Conservation (phyloP, 2,888 invertebrate genomes). For the Dryomyza anilis region DNA sequence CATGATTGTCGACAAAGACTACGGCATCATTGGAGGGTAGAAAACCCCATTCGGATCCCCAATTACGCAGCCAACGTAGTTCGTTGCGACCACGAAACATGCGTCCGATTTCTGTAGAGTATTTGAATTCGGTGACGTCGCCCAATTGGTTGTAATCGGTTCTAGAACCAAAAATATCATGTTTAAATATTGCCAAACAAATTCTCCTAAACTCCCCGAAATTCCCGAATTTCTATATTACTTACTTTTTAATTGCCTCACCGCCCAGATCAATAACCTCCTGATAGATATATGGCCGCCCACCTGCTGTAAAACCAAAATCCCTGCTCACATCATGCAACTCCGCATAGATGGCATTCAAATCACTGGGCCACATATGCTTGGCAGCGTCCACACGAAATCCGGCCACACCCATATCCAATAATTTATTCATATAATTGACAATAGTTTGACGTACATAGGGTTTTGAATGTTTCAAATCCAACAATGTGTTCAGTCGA, state of each 20-base stretch:
- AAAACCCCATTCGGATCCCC: slow-evolving; percentile 70
- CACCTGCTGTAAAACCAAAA: slow-evolving; percentile 67
- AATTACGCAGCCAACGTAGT: slow-evolving; percentile 68
- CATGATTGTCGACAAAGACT: slow-evolving; percentile 86
- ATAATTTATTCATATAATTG: slow-evolving; percentile 42
- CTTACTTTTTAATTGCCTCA: slow-evolving; percentile 54
- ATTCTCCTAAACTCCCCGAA: neutral
- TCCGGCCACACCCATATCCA: slow-evolving; percentile 76
- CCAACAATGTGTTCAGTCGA: slow-evolving; percentile 71
- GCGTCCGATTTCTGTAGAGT: slow-evolving; percentile 57
- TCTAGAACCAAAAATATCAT: no score
- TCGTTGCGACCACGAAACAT: slow-evolving; percentile 66
- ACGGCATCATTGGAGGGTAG: slow-evolving; percentile 66
- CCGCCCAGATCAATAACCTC: slow-evolving; percentile 74
- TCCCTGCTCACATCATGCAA: slow-evolving; percentile 63
- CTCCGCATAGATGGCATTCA: slow-evolving; percentile 62
- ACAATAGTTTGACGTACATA: slow-evolving; percentile 69
- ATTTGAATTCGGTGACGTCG: slow-evolving; percentile 76
- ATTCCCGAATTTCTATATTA: neutral
- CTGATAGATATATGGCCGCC: slow-evolving; percentile 72
- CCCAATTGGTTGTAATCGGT: slow-evolving; percentile 64
- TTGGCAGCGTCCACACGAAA: slow-evolving; percentile 80
- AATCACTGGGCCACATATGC: slow-evolving; percentile 78
- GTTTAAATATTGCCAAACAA: no score
- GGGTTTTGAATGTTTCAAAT: slow-evolving; percentile 71